Evolutionary conservation across 2,797 vertebrate genomes (phyloP), one percentile per base, ranked within the genome.

Genomic region (Oceanodroma leucorhoa): DNA sequence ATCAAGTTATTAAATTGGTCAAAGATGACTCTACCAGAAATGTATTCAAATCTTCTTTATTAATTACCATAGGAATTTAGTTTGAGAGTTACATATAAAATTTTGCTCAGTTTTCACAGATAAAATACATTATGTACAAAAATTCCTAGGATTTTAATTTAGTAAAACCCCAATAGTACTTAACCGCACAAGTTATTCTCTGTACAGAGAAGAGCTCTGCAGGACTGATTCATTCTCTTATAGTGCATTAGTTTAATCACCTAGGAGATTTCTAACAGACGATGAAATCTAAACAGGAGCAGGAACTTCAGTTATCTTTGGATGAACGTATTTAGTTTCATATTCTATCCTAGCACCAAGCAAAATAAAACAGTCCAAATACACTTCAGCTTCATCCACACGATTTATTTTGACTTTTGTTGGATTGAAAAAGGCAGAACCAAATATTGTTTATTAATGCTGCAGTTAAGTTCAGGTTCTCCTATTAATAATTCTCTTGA

Each of bases 231-330:
- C 87, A 90, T 96, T 97, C 75, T 96, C 97, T 97, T 93, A 95
- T 71, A 95, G 92, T 90, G 91, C 94, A 96, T 97, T 97, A 95
- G 91, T 97, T 96, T 96, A 97, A 97, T 97, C 91, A 95, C 94
- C 92, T 94, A 92, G 80, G 94, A 97, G 96, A 95, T 97, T 97
- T 96, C 95, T 94, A 95, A 94, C 81, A 94, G 84, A 95, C 0
- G 72, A 97, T 96, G 95, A 96, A 98, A 97, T 96, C 66, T 75
- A 96, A 95, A 92, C 80, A 93, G 45, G 83, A 95, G 94, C 78
- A 96, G 80, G 89, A 96, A 97, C 78, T 96, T 89, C 88, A 96
- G 93, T 94, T 96, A 90, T 97, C 95, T 96, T 90, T 86, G 83
- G 91, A 95, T 93, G 90, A 96, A 96, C 41, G 34, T 91, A 88